A percentile compares a stretch with the other conserved stretches of the same genome.
phyloP scores from a whole-genome alignment of 1,140 invertebrate species.

The Dinoponera quadriceps region DNA sequence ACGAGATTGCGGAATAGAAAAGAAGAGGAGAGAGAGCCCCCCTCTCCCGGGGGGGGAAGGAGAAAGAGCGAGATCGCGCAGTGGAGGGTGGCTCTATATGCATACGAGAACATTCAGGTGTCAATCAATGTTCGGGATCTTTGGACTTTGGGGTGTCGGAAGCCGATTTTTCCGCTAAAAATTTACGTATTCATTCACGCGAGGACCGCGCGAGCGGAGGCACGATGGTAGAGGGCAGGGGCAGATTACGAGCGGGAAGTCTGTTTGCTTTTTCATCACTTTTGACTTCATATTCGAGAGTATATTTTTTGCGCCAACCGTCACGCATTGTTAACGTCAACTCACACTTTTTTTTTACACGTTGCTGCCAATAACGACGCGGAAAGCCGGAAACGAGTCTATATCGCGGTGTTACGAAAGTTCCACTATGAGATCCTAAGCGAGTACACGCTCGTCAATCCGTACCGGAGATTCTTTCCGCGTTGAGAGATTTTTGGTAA shows the following conservation, averaged over 20 bases:
- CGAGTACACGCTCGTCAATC: neutral
- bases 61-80: slow-evolving; percentile 1
- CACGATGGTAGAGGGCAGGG: slow-evolving; percentile 10
- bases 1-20: neutral
- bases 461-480: neutral
- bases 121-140: slow-evolving; percentile 73
- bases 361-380: slow-evolving; percentile 42
- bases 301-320: slow-evolving; percentile 76
- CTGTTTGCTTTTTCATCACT: slow-evolving; percentile 78
- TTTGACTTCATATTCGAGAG: slow-evolving; percentile 78
- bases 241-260: slow-evolving; percentile 66
- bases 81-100: slow-evolving; percentile 69
- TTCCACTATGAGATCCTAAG: neutral
- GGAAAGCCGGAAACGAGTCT: slow-evolving; percentile 17
- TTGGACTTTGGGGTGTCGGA: slow-evolving; percentile 62
- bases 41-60: slow-evolving; percentile 19
- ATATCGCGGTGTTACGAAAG: neutral
- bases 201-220: slow-evolving; percentile 39
- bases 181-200: slow-evolving; percentile 77
- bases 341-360: slow-evolving; percentile 40
- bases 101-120: slow-evolving; percentile 77
- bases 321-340: slow-evolving; percentile 79
- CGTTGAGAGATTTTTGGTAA: neutral
- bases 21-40: neutral
- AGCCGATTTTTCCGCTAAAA: slow-evolving; percentile 71